Percentiles rank a stretch among this genome's conserved stretches.
phyloP scores from a whole-genome alignment of 2,797 vertebrate species.

The Knipowitschia caucasica region DNA sequence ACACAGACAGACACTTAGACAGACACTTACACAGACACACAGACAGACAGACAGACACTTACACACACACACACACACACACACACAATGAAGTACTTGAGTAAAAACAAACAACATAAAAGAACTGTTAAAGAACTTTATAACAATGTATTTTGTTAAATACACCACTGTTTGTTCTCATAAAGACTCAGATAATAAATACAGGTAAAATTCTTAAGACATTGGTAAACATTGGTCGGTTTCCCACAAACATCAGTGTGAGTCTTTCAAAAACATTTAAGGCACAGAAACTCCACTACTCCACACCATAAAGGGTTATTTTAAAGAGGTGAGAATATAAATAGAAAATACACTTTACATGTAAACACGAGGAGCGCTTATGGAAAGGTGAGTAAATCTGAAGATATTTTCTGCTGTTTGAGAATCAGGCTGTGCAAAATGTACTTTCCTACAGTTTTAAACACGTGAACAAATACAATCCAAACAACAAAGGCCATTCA shows the following conservation, averaged over 20 bases:
- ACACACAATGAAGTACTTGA: not conserved
- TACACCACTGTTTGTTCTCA: not conserved
- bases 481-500: not conserved
- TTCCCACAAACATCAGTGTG: not conserved
- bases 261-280: slow-evolving; percentile 21
- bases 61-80: too few relatives aligned
- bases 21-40: too few relatives aligned
- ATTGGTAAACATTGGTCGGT: slow-evolving; percentile 35
- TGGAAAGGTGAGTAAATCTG: not conserved
- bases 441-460: not conserved
- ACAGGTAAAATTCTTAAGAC: slow-evolving; percentile 21
- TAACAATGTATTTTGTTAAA: not conserved
- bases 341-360: not conserved
- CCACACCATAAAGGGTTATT: not conserved
- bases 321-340: not conserved
- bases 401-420: not conserved
- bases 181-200: not conserved
- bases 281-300: slow-evolving; percentile 21
- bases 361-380: not conserved
- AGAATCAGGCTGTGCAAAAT: not conserved
- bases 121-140: not conserved
- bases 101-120: not conserved
- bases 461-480: slow-evolving; percentile 1
- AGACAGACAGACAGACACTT: too few relatives aligned
- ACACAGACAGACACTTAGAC: too few relatives aligned